Evolutionary conservation across 2,113 vertebrate genomes (phyloP), one percentile per base, ranked within the genome.

Genomic region (Pomatostomus ruficeps): DNA sequence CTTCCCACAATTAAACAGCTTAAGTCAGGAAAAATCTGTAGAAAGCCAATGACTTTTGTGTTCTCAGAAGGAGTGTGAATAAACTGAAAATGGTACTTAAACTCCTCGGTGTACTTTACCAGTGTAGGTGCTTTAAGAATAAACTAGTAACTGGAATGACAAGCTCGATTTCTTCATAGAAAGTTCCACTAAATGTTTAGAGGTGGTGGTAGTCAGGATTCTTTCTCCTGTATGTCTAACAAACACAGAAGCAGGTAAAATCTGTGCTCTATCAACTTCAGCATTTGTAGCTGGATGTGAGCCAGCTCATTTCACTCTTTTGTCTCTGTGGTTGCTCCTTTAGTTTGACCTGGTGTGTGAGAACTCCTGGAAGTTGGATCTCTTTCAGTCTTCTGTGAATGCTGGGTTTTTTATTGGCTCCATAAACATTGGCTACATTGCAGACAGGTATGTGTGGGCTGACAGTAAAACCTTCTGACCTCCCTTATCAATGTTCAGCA

Each of bases 271-370:
- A 58, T 35, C 15, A 45, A 16, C 42, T 58, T 75, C 21, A 54
- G 14, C 7, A 17, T 66, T 75, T 31, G 18, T 12, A 24, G 20
- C 38, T 51, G 23, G 22, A 18, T 12, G 2, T 68, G 67, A 90
- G 61, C 63, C 85, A 91, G n/a, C 24, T 85, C 7, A 3, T 74
- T 86, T 82, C 63, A 40, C 11, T 72, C 48, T 79, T 63, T 65
- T 35, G 40, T 43, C 49, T 79, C 43, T 78, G 62, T 91, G 68
- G 48, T 92, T 90, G 22, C 48, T 81, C 29, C n/a, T 73, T 67
- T 95, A 99, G 99, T 99, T 99, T 96, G 97, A 99, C 95, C 97
- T 99, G 92, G 99, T 99, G 77, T 99, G 99, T 82, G 96, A 98
- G 18, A 94, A 99, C 29, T 98, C 97, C n/a, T 99, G 99, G 99